These are phyloP conservation scores for Hipposideros larvatus DNA, from an alignment of 2,797 vertebrate genomes.

Conservation along the genomic window DNA sequence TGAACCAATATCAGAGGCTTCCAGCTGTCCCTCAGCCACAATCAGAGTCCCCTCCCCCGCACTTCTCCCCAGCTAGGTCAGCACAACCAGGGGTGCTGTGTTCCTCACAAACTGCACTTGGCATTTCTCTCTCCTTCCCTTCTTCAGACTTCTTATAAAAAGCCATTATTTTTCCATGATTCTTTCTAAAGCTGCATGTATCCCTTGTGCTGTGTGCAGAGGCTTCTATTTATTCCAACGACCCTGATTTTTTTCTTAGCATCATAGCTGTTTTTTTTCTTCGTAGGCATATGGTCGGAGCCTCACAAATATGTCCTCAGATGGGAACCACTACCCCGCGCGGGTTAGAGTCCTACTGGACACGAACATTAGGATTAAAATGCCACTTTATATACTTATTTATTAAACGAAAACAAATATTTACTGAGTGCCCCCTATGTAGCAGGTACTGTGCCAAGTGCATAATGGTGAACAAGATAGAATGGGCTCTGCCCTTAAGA, in stretches of 20 bases:
- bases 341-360: not conserved
- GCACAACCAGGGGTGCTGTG: too few species aligned
- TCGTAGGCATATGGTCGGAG: not conserved
- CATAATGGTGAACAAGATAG: not conserved
- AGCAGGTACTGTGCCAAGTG: not conserved
- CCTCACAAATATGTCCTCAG: not conserved
- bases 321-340: rapidly evolving
- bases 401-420: not conserved
- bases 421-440: not conserved
- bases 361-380: not conserved
- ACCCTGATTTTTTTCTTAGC: not conserved
- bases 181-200: not conserved
- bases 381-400: not conserved
- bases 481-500: not conserved
- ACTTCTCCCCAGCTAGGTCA: too few species aligned
- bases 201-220: not conserved
- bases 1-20: not conserved
- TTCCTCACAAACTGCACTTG: not conserved
- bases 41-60: not conserved
- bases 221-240: not conserved
- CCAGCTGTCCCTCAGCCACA: not conserved
- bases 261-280: not conserved
- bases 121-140: not conserved
- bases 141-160: not conserved
- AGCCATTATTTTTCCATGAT: not conserved